Evolutionary conservation across 2,888 invertebrate genomes (phyloP), one percentile per base, ranked within the genome.

Genomic region (Leucozona laternaria): DNA sequence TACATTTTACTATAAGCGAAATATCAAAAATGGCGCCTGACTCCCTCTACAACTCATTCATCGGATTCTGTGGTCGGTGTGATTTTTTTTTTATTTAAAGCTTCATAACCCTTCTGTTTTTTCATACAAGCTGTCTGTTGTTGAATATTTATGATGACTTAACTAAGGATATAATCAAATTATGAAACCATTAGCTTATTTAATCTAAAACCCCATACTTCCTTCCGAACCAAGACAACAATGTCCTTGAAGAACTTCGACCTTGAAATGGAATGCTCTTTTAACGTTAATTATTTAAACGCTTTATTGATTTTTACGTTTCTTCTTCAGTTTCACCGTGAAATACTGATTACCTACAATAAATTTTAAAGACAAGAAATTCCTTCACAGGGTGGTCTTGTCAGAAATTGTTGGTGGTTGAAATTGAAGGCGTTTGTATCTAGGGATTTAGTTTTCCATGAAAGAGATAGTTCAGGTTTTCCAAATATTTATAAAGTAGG

Each of bases 191-290:
- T 66, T 48, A 48, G 20, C 17, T 66, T 31, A 50, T 66, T 31
- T 48, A 48, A 48, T 6, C n/a, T 48, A 10, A 34, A 34, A 20
- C 17, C 20, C 8, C n/a, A 60, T 40, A 22, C 7, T 13, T 15
- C 22, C 22, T 2, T 8, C 5, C n/a, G 37, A 57, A 40, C 15
- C 43, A 13, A 68, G 11, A 31, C 53, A 53, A 45, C 7, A 43
- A 57, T 55, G 73, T 70, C 83, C 64, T 76, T 71, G 66, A 81
- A 64, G 50, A 77, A 45, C 31, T 79, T 58, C 73, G 73, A 83
- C 83, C 79, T 64, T 37, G 57, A 79, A 79, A 70, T 75, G 68
- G 58, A 78, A 78, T 82, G 66, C 7, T 43, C 71, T 45, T 50
- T 40, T n/a, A 22, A n/a, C 50, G 60, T 70, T 60, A 60, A 73